These are phyloP conservation scores for Limenitis camilla DNA, from an alignment of 2,888 invertebrate genomes.

Conservation along the genomic window DNA sequence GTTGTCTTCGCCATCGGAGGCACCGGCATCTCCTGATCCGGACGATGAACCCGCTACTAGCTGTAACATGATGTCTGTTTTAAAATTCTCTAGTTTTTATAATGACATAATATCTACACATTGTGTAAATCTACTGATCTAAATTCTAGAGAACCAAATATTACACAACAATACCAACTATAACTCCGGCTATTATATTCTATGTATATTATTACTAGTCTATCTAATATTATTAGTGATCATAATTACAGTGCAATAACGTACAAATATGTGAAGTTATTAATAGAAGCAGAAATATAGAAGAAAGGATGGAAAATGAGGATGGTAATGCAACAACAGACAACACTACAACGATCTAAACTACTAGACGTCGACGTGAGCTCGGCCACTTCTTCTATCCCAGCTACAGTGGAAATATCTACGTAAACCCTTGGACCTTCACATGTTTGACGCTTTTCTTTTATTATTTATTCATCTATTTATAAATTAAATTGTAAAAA, in stretches of 20 bases:
- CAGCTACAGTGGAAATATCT: constrained; percentile 15
- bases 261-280: constrained; percentile 1
- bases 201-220: neutral
- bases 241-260: neutral
- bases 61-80: constrained; percentile 58
- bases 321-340: neutral
- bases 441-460: too few relatives aligned
- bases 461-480: too few relatives aligned
- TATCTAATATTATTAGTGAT: neutral
- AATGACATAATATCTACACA: neutral
- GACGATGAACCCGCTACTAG: constrained; percentile 82
- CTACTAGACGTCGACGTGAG: constrained; percentile 19
- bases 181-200: too few relatives aligned
- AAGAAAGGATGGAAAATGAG: neutral
- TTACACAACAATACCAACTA: too few relatives aligned
- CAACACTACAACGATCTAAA: constrained; percentile 6
- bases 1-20: constrained; percentile 68
- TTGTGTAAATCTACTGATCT: neutral
- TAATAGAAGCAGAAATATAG: constrained; percentile 4
- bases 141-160: too few relatives aligned
- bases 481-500: too few relatives aligned
- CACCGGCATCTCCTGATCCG: constrained; percentile 69
- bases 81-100: neutral
- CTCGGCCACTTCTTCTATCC: constrained; percentile 19
- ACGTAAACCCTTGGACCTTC: too few relatives aligned